Evolutionary conservation across 2,113 vertebrate genomes (phyloP), one percentile per base, ranked within the genome.

Genomic region (Pelobates fuscus): DNA sequence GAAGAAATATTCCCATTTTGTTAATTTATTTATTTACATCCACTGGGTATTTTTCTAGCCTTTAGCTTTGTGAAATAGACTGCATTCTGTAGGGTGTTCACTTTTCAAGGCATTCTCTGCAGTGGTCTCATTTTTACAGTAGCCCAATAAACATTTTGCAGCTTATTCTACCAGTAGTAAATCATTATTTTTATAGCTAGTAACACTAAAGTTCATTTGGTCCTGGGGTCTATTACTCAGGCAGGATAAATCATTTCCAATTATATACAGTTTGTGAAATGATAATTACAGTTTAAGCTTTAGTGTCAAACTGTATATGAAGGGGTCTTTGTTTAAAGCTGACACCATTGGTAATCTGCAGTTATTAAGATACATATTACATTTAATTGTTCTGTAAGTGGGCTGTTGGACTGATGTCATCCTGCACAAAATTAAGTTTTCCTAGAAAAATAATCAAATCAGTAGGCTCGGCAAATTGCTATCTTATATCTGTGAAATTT

Each of bases 221-320:
- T 14, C 20, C 8, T 14, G 23, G 55, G 12, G 55, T 58, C 24
- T 7, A 58, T 58, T 58, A 23, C 55, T 6, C 14, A 17, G 44
- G 44, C 18, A 49, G 15, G 15, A 49, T 49, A 49, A 49, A 49
- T 49, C 44, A 49, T n/a, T 49, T 49, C 3, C 15, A 7, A 10
- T 58, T 58, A 58, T 25, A 23, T 25, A 58, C 21, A 23, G 24
- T 25, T 58, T 58, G 24, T 58, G 55, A n/a, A 58, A 58, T 58
- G 5, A 20, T 58, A 58, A 58, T 58, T 58, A 58, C 55, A 25
- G 0, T 58, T 24, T 58, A 2, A 4, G 11, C 20, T 10, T 23
- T 21, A 8, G 12, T 58, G 55, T 21, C 55, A 58, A 10, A 58
- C 1, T 8, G 11, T 11, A 25, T 25, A 58, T 11, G 11, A 58